Conservation (phyloP, 1,140 invertebrate species). For the Rhagoletis zephyria region DNA sequence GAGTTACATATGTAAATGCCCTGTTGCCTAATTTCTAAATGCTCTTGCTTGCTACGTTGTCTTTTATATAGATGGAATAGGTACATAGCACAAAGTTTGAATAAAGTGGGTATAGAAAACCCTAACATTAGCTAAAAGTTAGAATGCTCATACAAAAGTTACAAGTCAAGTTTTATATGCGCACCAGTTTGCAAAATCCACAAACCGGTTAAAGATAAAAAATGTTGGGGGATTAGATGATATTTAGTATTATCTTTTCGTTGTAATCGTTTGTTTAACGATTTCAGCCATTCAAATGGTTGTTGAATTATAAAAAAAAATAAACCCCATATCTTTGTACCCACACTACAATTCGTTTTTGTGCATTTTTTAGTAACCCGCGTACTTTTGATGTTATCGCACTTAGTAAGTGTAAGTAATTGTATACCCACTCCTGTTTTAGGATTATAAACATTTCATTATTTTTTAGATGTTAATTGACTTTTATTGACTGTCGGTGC, state of each 20-base stretch:
- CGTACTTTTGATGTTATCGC: slow-evolving; percentile 24
- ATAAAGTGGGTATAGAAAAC: too few relatives aligned
- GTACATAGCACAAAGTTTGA: too few relatives aligned
- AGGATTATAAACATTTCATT: not conserved
- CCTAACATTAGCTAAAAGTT: too few relatives aligned
- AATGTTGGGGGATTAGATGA: not conserved
- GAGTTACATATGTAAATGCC: too few relatives aligned
- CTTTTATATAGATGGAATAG: too few relatives aligned
- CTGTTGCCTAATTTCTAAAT: too few relatives aligned
- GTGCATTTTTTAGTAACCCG: not conserved
- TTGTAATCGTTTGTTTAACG: not conserved
- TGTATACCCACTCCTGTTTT: not conserved
- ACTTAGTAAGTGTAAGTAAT: not conserved
- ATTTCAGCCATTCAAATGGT: not conserved
- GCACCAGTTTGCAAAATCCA: too few relatives aligned
- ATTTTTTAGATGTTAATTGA: not conserved
- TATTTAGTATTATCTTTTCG: slow-evolving; percentile 14
- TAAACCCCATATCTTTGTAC: not conserved
- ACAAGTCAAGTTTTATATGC: too few relatives aligned
- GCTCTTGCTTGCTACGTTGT: too few relatives aligned
- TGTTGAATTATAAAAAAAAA: not conserved
- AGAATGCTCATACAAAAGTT: too few relatives aligned
- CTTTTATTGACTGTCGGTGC: not conserved
- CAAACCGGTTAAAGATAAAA: too few relatives aligned
- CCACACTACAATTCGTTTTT: not conserved